A percentile compares a stretch with the other conserved stretches of the same genome.
phyloP scores from a whole-genome alignment of 2,888 invertebrate species.

The Palloptera scutellata region DNA sequence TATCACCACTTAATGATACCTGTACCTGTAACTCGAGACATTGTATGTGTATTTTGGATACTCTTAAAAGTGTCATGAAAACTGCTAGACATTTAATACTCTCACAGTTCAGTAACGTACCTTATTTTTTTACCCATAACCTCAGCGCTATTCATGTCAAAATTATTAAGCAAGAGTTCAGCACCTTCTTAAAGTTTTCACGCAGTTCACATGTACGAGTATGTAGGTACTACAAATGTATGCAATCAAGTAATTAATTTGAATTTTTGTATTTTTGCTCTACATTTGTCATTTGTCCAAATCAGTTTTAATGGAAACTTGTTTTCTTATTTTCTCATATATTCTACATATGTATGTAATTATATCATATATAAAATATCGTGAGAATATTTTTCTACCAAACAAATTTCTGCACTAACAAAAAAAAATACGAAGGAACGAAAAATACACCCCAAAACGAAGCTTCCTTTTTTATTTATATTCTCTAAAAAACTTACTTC shows the following conservation, averaged over 20 bases:
- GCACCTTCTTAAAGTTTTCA: slow-evolving; percentile 14
- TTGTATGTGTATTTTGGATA: too few relatives aligned
- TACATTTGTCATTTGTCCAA: neutral
- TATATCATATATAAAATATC: slow-evolving; percentile 47
- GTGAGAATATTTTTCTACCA: slow-evolving; percentile 48
- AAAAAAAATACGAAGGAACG: slow-evolving; percentile 39
- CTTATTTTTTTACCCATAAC: too few relatives aligned
- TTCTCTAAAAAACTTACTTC: slow-evolving; percentile 1
- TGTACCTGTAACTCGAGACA: too few relatives aligned
- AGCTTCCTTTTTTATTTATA: slow-evolving; percentile 9
- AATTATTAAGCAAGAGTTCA: slow-evolving; percentile 26
- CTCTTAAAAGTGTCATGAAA: slow-evolving; percentile 23
- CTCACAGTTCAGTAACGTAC: too few relatives aligned
- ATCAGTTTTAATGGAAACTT: slow-evolving; percentile 16
- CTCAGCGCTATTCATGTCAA: too few relatives aligned
- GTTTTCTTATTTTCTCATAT: slow-evolving; percentile 11
- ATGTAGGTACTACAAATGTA: too few relatives aligned
- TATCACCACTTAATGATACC: too few relatives aligned
- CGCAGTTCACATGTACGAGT: neutral
- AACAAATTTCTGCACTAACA: slow-evolving; percentile 18
- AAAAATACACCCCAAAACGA: slow-evolving; percentile 35
- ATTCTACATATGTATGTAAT: too few relatives aligned
- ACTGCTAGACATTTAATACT: neutral
- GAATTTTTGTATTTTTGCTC: neutral
- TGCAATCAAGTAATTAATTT: too few relatives aligned